Evolutionary conservation across 1,140 invertebrate species (phyloP).

Genomic region (Drosophila jambulina): DNA sequence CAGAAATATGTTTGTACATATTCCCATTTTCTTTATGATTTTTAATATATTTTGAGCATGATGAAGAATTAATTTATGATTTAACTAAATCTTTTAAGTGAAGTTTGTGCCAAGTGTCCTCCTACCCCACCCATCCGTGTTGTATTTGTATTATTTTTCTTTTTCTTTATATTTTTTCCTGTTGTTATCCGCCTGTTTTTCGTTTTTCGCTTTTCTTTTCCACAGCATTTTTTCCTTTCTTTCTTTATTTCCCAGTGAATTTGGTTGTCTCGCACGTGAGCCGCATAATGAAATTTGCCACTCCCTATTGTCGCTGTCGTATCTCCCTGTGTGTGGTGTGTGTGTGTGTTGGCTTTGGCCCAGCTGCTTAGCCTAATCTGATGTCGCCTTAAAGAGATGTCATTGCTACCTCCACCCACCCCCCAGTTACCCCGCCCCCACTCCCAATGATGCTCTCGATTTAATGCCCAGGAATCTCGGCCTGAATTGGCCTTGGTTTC

Average conservation of each 20-base stretch:
- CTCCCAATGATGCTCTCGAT: conserved; percentile 49
- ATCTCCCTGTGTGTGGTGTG: conserved; percentile 21
- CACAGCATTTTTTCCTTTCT: conserved; percentile 38
- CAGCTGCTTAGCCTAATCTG: conserved; percentile 83
- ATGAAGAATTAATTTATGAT: too few species aligned
- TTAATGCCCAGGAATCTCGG: conserved; percentile 79
- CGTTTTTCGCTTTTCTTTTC: conserved; percentile 47
- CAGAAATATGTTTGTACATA: background rate
- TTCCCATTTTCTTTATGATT: background rate
- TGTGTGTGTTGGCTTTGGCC: conserved; percentile 53
- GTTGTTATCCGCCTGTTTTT: conserved; percentile 31
- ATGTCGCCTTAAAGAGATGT: conserved; percentile 78
- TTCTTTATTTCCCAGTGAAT: conserved; percentile 81
- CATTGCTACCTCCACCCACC: conserved; percentile 32
- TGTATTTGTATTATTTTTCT: conserved; percentile 58
- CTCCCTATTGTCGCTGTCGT: conserved; percentile 61
- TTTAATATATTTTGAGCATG: background rate
- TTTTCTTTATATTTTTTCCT: conserved; percentile 25
- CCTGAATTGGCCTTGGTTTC: conserved; percentile 43
- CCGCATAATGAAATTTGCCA: conserved; percentile 80
- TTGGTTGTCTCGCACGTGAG: conserved; percentile 84
- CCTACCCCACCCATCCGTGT: conserved; percentile 16
- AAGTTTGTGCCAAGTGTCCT: background rate
- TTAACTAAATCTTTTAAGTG: background rate
- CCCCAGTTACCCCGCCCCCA: background rate